Evolutionary conservation across 2,113 vertebrate genomes (phyloP).

Genomic region (Struthidea cinerea): DNA sequence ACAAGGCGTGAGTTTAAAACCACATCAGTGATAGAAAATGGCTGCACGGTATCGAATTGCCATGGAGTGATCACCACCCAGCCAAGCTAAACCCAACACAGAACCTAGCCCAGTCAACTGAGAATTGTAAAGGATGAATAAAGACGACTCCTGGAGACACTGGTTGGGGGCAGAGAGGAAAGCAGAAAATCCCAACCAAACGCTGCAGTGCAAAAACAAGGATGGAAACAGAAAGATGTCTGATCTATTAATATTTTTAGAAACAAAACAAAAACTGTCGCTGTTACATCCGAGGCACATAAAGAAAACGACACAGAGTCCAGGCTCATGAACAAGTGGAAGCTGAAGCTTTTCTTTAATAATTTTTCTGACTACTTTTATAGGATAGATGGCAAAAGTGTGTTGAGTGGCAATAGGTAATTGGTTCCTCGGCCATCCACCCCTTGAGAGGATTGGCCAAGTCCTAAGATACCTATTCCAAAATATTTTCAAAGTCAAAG

Average conservation of each 20-base stretch:
- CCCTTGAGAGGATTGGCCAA: no score
- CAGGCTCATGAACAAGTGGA: no score
- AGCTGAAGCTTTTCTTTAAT: no score
- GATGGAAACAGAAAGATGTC: neutral
- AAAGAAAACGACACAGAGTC: no score
- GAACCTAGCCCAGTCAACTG: neutral
- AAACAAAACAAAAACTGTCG: no score
- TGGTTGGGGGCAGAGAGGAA: neutral
- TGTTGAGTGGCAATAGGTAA: no score
- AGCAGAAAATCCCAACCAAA: neutral
- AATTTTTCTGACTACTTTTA: no score
- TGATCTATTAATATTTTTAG: neutral
- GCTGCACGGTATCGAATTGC: neutral
- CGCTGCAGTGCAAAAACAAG: neutral
- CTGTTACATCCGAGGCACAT: no score
- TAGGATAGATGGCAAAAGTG: no score
- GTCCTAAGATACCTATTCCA: no score
- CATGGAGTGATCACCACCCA: neutral
- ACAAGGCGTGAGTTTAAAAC: neutral
- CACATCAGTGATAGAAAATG: neutral
- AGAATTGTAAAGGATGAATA: neutral
- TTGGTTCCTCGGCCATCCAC: no score
- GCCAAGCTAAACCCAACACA: neutral
- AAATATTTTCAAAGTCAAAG: no score
- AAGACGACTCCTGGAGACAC: neutral